Percentiles rank a stretch among this genome's conserved stretches.
Conservation (phyloP, 2,797 vertebrate species). For the Capromys pilorides region DNA sequence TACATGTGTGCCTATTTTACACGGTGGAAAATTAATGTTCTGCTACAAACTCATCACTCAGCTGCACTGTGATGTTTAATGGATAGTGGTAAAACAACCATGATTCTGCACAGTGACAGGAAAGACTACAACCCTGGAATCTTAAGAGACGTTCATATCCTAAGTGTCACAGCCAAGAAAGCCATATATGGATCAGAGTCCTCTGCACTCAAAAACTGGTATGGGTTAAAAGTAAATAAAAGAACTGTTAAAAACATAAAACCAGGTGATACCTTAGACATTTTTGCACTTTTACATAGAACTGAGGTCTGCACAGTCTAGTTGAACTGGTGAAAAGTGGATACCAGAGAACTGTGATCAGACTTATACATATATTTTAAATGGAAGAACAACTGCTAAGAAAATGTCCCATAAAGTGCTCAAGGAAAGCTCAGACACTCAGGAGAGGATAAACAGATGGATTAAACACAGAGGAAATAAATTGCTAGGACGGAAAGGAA, state of each 20-base stretch:
- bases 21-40: no score
- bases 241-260: not conserved
- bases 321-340: not conserved
- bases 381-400: not conserved
- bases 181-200: no score
- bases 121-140: no score
- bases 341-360: not conserved
- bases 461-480: not conserved
- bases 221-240: not conserved
- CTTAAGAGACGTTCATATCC: no score
- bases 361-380: not conserved
- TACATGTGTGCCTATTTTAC: no score
- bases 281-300: not conserved
- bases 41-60: no score
- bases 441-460: not conserved
- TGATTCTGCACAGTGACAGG: no score
- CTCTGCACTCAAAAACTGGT: not conserved
- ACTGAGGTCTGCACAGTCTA: not conserved
- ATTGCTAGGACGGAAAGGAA: not conserved
- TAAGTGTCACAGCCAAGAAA: no score
- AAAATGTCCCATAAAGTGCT: not conserved
- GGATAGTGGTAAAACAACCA: no score
- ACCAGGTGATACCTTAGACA: not conserved
- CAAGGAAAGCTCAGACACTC: not conserved
- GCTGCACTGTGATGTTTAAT: no score